Evolutionary conservation across 2,113 vertebrate genomes (phyloP), one percentile per base, ranked within the genome.

Genomic region (Hymenochirus boettgeri): DNA sequence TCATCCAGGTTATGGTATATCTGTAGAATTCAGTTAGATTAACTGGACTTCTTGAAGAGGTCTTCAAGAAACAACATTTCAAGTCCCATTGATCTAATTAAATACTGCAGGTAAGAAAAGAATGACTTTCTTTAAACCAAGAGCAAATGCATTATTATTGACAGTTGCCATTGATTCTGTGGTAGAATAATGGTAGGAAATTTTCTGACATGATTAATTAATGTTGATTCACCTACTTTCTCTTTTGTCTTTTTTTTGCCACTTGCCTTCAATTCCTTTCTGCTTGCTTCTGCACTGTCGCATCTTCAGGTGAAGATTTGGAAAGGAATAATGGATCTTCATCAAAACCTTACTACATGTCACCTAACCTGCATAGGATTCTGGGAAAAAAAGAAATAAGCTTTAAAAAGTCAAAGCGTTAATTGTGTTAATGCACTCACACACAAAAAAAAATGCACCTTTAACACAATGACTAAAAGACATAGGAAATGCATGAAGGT

Each of bases 301-400:
- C 63, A 54, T 59, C 75, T 65, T 75, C 85, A 98, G 96, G 95
- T 79, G 96, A 97, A 91, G 96, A 98, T 80, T 82, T 98, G 72
- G 95, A 98, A 84, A 91, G 93, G 78, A 97, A 98, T 39, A 92
- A 97, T 7, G 96, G 94, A 71, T 93, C 94, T 63, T 78, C 91
- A 69, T 86, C 88, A 80, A 96, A 89, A 77, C 96, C 95, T 47
- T 97, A 95, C 88, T 94, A 89, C 87, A 91, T 96, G 88, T 90
- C 93, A 73, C 91, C 92, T 18, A 85, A 87, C 65, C 86, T 98
- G 65, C 94, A 95, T 71, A 83, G 88, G 73, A 93, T 97, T 79
- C 85, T 98, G 67, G 88, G 85, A 71, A 92, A 86, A 84, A 89
- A 85, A 74, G 91, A 91, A 45, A 84, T 90, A 62, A 82, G 80